Conservation (phyloP, 2,113 vertebrate genomes). For the Triplophysa siluroides region DNA sequence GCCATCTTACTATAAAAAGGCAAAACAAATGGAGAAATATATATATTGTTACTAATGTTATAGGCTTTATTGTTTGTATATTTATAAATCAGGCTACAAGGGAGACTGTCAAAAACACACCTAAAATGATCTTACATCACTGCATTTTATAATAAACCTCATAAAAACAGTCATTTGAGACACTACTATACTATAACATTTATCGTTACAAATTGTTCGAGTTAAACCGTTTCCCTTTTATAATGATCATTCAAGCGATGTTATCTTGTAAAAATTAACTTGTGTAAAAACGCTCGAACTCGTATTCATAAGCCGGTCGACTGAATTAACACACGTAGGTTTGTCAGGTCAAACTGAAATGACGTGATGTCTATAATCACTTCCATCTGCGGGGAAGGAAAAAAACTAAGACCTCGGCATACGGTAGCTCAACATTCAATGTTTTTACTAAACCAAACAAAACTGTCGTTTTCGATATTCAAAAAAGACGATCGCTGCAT, state of each 20-base stretch:
- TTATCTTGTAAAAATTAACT: neutral
- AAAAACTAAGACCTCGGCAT: neutral
- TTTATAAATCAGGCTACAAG: neutral
- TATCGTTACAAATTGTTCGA: too few relatives aligned
- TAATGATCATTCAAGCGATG: neutral
- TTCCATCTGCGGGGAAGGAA: neutral
- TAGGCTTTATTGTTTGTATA: too few relatives aligned
- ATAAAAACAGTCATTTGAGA: too few relatives aligned
- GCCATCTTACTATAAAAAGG: slow-evolving; percentile 66
- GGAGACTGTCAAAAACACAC: neutral
- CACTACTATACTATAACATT: too few relatives aligned
- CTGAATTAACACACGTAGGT: neutral
- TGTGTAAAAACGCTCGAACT: neutral
- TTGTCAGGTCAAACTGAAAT: neutral
- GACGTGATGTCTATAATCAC: neutral
- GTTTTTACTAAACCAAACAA: neutral
- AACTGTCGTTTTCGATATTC: neutral
- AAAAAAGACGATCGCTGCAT: neutral
- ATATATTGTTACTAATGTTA: too few relatives aligned
- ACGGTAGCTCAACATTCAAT: neutral
- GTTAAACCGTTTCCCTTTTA: neutral
- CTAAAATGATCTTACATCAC: too few relatives aligned
- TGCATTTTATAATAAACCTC: too few relatives aligned
- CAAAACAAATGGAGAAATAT: neutral
- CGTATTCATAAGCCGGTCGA: neutral